Conservation (phyloP, 1,140 invertebrate genomes). For the Elymnias hypermnestra region DNA sequence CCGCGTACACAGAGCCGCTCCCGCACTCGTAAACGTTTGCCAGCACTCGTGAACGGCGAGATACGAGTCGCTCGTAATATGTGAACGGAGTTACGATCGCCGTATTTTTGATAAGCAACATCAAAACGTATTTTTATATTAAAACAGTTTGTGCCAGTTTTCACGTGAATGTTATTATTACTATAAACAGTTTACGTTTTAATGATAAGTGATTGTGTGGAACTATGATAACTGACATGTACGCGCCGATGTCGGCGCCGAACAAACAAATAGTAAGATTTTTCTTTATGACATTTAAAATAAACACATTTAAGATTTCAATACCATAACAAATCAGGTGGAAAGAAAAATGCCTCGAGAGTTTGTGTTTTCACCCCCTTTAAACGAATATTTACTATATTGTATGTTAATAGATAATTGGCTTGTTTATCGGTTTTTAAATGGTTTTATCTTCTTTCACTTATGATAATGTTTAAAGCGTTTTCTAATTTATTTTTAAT, state of each 20-base stretch:
- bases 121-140: background rate
- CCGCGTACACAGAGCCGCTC: constrained; percentile 22
- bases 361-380: too few species aligned
- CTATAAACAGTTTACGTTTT: constrained; percentile 4
- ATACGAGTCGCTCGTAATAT: constrained; percentile 26
- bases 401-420: too few species aligned
- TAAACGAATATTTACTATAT: too few species aligned
- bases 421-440: too few species aligned
- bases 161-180: constrained; percentile 2
- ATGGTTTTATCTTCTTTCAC: too few species aligned
- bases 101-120: too few species aligned
- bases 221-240: constrained; percentile 68
- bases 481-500: too few species aligned
- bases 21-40: constrained; percentile 26
- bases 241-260: constrained; percentile 62
- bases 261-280: constrained; percentile 64
- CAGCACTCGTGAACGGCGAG: constrained; percentile 31
- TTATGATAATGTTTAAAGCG: too few species aligned
- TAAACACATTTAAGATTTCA: too few species aligned
- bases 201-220: constrained; percentile 30
- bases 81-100: constrained; percentile 21
- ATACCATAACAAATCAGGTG: too few species aligned
- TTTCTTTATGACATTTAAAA: constrained; percentile 17
- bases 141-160: background rate
- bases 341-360: too few species aligned